phyloP scores from a whole-genome alignment of 2,888 invertebrate species.

The Emmelina monodactyla region DNA sequence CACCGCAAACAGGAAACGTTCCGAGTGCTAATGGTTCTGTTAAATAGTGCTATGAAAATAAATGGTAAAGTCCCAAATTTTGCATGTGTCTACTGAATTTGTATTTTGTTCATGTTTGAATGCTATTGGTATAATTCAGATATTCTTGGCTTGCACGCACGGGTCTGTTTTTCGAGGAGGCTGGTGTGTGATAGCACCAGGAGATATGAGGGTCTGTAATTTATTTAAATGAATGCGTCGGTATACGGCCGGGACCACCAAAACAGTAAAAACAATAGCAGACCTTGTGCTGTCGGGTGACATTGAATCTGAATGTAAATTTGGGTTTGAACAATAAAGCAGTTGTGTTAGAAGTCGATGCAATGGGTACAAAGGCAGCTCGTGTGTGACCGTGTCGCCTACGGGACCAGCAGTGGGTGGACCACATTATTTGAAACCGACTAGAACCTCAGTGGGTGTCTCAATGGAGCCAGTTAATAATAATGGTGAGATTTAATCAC shows the following conservation, averaged over 20 bases:
- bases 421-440: conserved; percentile 61
- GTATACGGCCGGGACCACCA: conserved; percentile 49
- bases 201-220: conserved; percentile 23
- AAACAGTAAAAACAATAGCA: conserved; percentile 55
- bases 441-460: conserved; percentile 58
- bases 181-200: conserved; percentile 18
- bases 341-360: conserved; percentile 48
- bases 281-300: conserved; percentile 47
- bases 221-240: conserved; percentile 42
- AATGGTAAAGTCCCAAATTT: conserved; percentile 48
- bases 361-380: conserved; percentile 48
- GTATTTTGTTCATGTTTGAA: conserved; percentile 31
- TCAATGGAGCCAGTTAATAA: conserved; percentile 66
- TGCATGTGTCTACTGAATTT: conserved; percentile 30
- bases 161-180: background rate
- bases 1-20: conserved; percentile 14
- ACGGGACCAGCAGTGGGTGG: conserved; percentile 63
- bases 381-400: conserved; percentile 63
- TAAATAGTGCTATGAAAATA: conserved; percentile 64
- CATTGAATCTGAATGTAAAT: conserved; percentile 61
- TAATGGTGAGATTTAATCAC: conserved; percentile 67
- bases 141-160: conserved; percentile 57
- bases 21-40: conserved; percentile 57
- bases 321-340: conserved; percentile 54
- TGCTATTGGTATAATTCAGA: conserved; percentile 40